Evolutionary conservation across 2,888 invertebrate species (phyloP).

Genomic region (Adelognathus sp.): DNA sequence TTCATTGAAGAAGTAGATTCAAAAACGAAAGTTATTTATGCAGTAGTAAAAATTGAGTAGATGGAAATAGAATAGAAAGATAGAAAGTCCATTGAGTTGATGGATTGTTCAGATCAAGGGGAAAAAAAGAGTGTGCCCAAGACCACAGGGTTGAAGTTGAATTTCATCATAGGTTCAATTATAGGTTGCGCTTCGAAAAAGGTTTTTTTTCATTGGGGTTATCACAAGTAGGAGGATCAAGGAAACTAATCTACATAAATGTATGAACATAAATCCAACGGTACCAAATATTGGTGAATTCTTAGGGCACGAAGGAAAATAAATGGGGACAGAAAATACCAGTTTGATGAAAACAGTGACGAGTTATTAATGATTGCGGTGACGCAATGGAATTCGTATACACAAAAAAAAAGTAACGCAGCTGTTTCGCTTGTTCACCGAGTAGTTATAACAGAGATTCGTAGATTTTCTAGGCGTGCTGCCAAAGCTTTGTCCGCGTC

Average conservation of each 20-base stretch:
- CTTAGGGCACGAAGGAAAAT: too few relatives aligned
- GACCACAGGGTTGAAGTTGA: too few relatives aligned
- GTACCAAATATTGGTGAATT: too few relatives aligned
- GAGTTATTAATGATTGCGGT: conserved; percentile 19
- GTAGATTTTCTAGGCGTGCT: background rate
- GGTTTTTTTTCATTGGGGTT: too few relatives aligned
- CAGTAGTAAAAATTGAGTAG: background rate
- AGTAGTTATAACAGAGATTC: background rate
- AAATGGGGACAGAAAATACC: too few relatives aligned
- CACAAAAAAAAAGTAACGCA: background rate
- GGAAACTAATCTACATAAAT: conserved; percentile 28
- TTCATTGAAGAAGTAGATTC: background rate
- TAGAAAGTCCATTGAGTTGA: too few relatives aligned
- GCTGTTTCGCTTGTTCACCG: background rate
- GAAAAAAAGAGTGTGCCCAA: background rate
- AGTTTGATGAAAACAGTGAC: background rate
- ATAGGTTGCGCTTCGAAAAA: too few relatives aligned
- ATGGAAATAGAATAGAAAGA: too few relatives aligned
- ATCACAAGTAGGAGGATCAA: too few relatives aligned
- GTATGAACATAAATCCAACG: too few relatives aligned
- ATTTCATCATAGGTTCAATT: too few relatives aligned
- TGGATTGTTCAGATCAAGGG: too few relatives aligned
- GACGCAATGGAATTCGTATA: background rate
- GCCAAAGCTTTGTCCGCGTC: conserved; percentile 36
- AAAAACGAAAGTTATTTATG: background rate